A percentile compares a stretch with the other conserved stretches of the same genome.
Conservation (phyloP, 2,888 invertebrate species). For the Protonemura montana region DNA sequence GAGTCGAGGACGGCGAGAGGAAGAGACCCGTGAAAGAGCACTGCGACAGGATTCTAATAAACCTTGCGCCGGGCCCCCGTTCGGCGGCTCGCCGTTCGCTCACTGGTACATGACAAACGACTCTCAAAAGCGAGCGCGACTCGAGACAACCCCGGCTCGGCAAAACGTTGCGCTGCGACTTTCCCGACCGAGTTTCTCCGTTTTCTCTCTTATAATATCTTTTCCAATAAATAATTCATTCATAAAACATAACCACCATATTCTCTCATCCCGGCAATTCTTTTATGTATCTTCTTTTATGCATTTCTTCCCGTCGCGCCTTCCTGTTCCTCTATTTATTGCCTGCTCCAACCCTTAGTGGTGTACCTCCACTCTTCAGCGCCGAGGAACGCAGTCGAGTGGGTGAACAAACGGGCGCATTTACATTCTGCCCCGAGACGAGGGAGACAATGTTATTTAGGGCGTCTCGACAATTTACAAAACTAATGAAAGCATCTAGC, state of each 20-base stretch:
- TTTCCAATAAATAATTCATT: slow-evolving; percentile 2
- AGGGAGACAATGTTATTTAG: not conserved
- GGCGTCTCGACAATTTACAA: not conserved
- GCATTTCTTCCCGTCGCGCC: not conserved
- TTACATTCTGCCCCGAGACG: not conserved
- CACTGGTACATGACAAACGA: slow-evolving; percentile 8
- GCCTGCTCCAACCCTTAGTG: not conserved
- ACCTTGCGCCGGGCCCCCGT: not conserved
- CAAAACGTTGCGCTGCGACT: not conserved
- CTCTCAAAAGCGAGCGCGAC: slow-evolving; percentile 1
- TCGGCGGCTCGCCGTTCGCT: not conserved
- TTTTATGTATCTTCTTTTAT: not conserved
- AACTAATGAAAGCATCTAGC: slow-evolving; percentile 12
- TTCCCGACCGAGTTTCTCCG: not conserved
- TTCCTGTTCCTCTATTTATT: not conserved
- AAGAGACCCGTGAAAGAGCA: not conserved
- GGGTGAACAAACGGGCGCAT: not conserved
- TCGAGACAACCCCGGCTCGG: not conserved
- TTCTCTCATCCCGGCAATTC: not conserved
- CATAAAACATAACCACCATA: not conserved
- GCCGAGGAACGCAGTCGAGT: not conserved
- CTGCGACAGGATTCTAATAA: slow-evolving; percentile 32
- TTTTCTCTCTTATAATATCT: not conserved
- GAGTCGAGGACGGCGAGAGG: not conserved
- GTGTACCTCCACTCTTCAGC: not conserved